Conservation (phyloP, 2,113 vertebrate genomes). For the Mesoclemmys tuberculata region DNA sequence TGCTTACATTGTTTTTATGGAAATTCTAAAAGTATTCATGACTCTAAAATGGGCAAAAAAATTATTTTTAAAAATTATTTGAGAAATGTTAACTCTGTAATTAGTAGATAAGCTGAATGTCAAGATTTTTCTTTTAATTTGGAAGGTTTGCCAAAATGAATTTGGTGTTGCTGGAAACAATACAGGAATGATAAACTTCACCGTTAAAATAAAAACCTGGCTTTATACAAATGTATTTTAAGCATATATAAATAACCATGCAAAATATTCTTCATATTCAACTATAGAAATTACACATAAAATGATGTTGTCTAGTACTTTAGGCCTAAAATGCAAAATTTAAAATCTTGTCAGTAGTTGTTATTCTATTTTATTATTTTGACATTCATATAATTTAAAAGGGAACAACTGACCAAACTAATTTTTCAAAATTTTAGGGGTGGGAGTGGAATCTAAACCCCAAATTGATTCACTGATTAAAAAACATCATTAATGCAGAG, state of each 20-base stretch:
- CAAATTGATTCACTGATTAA: background rate
- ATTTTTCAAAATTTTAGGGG: background rate
- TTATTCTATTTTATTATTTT: background rate
- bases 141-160: constrained; percentile 41
- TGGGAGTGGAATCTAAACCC: background rate
- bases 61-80: constrained; percentile 57
- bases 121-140: constrained; percentile 38
- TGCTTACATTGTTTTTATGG: background rate
- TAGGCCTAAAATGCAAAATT: background rate
- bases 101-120: constrained; percentile 64
- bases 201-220: background rate
- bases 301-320: background rate
- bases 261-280: background rate
- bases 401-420: background rate
- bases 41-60: constrained; percentile 1
- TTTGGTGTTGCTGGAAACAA: constrained; percentile 56
- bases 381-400: background rate
- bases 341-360: background rate
- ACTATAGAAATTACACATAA: background rate
- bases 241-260: background rate
- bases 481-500: background rate
- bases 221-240: background rate
- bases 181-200: background rate
- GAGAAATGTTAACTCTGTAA: constrained; percentile 8
- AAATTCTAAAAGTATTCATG: constrained; percentile 31